Conservation (phyloP, 2,888 invertebrate species). For the Petrophora chlorosata region DNA sequence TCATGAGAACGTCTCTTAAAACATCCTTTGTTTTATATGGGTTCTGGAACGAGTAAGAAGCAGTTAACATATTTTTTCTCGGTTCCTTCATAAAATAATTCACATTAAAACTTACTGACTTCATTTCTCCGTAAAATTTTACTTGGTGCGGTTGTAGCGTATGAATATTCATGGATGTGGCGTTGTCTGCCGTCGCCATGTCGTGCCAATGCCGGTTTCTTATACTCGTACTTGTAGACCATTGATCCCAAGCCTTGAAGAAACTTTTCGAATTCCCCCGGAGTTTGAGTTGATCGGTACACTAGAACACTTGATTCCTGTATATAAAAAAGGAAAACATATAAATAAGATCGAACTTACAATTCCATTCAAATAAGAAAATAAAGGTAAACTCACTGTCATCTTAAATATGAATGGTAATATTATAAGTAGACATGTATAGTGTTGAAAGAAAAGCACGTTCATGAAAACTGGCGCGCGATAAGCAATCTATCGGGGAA, state of each 20-base stretch:
- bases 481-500: constrained; percentile 33
- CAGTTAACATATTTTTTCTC: constrained; percentile 7
- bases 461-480: constrained; percentile 46
- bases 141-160: constrained; percentile 18
- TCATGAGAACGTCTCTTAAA: constrained; percentile 58
- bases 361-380: too few species aligned
- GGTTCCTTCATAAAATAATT: constrained; percentile 15
- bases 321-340: not conserved
- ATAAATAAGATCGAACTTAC: not conserved
- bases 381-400: constrained; percentile 27
- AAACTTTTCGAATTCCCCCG: constrained; percentile 50
- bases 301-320: too few species aligned
- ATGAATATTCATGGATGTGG: constrained; percentile 22
- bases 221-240: constrained; percentile 51
- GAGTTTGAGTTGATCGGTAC: constrained; percentile 13
- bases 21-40: constrained; percentile 39
- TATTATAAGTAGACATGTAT: constrained; percentile 34
- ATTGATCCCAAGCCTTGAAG: constrained; percentile 48
- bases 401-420: constrained; percentile 26
- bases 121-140: constrained; percentile 30
- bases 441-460: constrained; percentile 38
- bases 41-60: constrained; percentile 33
- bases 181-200: constrained; percentile 13
- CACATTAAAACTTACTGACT: constrained; percentile 43
- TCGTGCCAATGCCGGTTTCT: constrained; percentile 23